Percentiles rank a stretch among this genome's conserved stretches.
phyloP scores from a whole-genome alignment of 1,140 invertebrate genomes.

The Drosophila trapezifrons region DNA sequence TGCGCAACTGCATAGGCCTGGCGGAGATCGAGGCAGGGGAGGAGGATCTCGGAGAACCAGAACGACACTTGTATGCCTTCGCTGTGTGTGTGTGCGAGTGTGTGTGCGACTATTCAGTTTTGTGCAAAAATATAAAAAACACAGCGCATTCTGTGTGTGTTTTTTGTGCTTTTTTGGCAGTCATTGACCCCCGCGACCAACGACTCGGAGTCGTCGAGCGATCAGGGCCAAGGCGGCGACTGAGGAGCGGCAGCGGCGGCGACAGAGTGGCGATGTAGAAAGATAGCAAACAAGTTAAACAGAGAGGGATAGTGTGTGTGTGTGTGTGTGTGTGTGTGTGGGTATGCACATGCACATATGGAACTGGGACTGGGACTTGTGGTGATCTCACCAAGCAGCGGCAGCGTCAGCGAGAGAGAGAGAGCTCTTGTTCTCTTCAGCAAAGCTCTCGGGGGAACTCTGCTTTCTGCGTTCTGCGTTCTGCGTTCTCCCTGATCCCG shows the following conservation, averaged over 20 bases:
- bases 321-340: constrained; percentile 10
- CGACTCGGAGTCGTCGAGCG: constrained; percentile 40
- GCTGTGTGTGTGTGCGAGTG: constrained; percentile 15
- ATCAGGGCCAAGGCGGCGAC: constrained; percentile 58
- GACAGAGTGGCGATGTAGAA: constrained; percentile 62
- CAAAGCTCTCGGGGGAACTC: background rate
- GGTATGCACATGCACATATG: constrained; percentile 29
- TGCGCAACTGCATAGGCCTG: constrained; percentile 70
- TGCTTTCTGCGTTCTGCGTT: constrained; percentile 1
- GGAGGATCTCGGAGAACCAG: constrained; percentile 37
- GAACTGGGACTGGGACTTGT: background rate
- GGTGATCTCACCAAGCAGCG: constrained; percentile 31
- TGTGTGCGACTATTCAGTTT: constrained; percentile 74
- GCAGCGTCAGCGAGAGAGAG: too few relatives aligned
- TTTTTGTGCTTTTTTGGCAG: constrained; percentile 65
- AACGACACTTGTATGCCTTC: constrained; percentile 71
- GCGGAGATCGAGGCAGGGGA: background rate
- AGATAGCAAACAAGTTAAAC: constrained; percentile 81
- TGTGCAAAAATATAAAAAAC: constrained; percentile 51
- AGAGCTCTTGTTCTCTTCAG: too few relatives aligned
- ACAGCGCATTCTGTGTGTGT: constrained; percentile 32
- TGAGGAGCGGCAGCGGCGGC: background rate
- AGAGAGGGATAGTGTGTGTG: constrained; percentile 62
- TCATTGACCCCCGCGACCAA: constrained; percentile 71
- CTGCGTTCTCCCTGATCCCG: background rate